Base-by-base conservation (phyloP, 2,797 vertebrate genomes). In the Clamator glandarius region DNA sequence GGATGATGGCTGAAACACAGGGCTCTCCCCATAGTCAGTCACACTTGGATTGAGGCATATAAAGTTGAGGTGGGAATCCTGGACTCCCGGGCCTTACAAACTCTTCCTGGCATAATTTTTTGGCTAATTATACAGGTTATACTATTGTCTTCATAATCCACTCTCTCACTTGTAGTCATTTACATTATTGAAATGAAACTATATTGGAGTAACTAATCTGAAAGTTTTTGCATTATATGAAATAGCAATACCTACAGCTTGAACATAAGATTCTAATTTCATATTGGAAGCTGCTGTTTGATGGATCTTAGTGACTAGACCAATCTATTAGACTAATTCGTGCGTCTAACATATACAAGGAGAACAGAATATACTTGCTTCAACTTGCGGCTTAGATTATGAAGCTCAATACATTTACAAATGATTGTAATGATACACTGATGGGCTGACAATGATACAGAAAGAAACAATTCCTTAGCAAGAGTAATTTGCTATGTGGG, bases 21-120 rank as follows among this genome's bases (percentile, higher is more conserved):
- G 0, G 0, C 15, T 52, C 31, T 39, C 18, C 18, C 20, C 0
- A 0, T 17, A 50, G 18, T 21, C 35, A 44, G 39, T 61, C 21
- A n/a, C 26, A 48, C 33, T 24, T 31, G 33, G 15, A 61, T 5
- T 13, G 41, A 41, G 48, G 10, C 29, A 70, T 46, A 36, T 10
- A 29, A 54, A 78, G 29, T 11, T 74, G 44, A 83, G 12, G 24
- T 26, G 42, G 29, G 26, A 29, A 61, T n/a, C n/a, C n/a, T n/a
- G n/a, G n/a, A n/a, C 21, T 48, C 54, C 12, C 52, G 46, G 15
- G 8, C 10, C 9, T 11, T 12, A 19, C 23, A 33, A 31, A 51
- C 25, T 41, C 23, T 78, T 48, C 33, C 72, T 63, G 23, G 29
- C 11, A 29, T 63, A 67, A 68, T 77, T n/a, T 9, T 52, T 82